phyloP scores from a whole-genome alignment of 1,140 invertebrate species.

The Drosophila auraria region DNA sequence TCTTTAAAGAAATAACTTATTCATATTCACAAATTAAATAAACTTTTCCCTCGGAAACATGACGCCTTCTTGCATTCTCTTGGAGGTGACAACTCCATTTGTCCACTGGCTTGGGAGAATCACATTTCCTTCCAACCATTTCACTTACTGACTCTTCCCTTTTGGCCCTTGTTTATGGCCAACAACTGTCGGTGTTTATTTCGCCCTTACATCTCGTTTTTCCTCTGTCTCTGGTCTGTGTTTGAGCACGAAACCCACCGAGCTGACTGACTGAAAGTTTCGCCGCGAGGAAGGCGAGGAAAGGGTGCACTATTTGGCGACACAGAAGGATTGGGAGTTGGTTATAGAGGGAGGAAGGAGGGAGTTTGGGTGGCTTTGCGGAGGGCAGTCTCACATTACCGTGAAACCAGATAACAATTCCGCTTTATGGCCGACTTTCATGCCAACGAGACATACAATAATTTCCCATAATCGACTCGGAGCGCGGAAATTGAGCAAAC shows the following conservation, averaged over 20 bases:
- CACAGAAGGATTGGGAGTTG: neutral
- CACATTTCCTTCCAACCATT: slow-evolving; percentile 13
- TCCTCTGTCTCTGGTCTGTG: neutral
- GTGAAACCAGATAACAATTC: slow-evolving; percentile 77
- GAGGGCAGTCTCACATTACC: slow-evolving; percentile 56
- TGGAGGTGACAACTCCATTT: slow-evolving; percentile 64
- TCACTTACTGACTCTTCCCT: slow-evolving; percentile 25
- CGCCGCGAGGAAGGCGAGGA: neutral
- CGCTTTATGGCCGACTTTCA: slow-evolving; percentile 72
- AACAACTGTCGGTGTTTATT: slow-evolving; percentile 62
- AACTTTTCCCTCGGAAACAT: neutral
- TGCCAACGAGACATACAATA: slow-evolving; percentile 78
- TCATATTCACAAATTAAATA: slow-evolving; percentile 1
- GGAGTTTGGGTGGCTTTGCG: slow-evolving; percentile 1
- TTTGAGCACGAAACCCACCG: slow-evolving; percentile 30
- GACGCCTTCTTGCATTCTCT: neutral
- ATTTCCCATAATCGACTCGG: slow-evolving; percentile 73
- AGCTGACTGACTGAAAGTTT: slow-evolving; percentile 9
- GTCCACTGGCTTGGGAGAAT: slow-evolving; percentile 1
- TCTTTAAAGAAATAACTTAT: neutral
- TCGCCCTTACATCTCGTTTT: slow-evolving; percentile 55
- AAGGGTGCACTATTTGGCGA: slow-evolving; percentile 14
- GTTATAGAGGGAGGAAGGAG: neutral
- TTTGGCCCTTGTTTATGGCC: slow-evolving; percentile 38
- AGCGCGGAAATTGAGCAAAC: slow-evolving; percentile 79